phyloP scores from a whole-genome alignment of 2,888 invertebrate genomes.

The Plagodis dolabraria region DNA sequence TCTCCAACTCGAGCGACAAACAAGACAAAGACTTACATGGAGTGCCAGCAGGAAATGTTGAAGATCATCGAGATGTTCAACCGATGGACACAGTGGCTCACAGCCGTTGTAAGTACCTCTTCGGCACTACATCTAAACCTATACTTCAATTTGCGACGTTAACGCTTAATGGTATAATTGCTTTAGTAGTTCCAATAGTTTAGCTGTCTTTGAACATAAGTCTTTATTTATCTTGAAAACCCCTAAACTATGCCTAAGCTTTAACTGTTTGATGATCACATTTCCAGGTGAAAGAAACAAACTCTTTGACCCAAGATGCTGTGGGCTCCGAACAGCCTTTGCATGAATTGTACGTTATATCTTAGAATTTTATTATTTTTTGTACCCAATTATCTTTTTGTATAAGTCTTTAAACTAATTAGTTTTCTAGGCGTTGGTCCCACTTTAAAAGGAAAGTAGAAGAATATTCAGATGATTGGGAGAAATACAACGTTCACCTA shows the following conservation, averaged over 20 bases:
- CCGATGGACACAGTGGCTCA: slow-evolving; percentile 72
- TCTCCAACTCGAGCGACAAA: slow-evolving; percentile 61
- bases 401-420: slow-evolving; percentile 7
- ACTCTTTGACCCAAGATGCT: slow-evolving; percentile 42
- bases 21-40: slow-evolving; percentile 58
- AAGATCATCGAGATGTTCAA: slow-evolving; percentile 70
- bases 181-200: no score
- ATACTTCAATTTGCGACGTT: no score
- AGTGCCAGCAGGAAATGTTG: slow-evolving; percentile 67
- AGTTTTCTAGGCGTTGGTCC: slow-evolving; percentile 59
- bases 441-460: slow-evolving; percentile 62
- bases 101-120: slow-evolving; percentile 57
- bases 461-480: slow-evolving; percentile 64
- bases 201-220: no score
- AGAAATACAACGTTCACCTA: slow-evolving; percentile 63
- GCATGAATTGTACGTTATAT: slow-evolving; percentile 51
- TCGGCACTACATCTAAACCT: neutral
- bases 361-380: slow-evolving; percentile 2
- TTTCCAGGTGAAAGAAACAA: slow-evolving; percentile 64
- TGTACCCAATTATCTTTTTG: slow-evolving; percentile 1
- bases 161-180: no score
- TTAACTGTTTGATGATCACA: no score
- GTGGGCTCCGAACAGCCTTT: slow-evolving; percentile 37
- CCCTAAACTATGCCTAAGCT: no score
- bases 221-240: no score